These are phyloP conservation scores for Collichthys lucidus DNA, from an alignment of 2,113 vertebrate genomes.

Conservation along the genomic window DNA sequence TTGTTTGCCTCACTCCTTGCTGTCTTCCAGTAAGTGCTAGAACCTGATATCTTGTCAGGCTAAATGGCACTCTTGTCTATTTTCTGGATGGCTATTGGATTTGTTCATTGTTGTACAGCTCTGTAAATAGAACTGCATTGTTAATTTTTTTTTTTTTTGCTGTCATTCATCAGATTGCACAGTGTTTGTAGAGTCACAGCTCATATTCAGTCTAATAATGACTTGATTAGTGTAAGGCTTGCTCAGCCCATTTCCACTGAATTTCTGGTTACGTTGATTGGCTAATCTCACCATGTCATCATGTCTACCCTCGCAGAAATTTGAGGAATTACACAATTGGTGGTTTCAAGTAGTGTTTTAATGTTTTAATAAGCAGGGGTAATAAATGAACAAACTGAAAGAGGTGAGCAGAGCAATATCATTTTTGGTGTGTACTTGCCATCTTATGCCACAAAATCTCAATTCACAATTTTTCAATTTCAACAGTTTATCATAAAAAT, in stretches of 20 bases:
- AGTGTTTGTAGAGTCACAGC: background rate
- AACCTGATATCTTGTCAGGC: conserved; percentile 65
- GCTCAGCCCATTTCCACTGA: conserved; percentile 23
- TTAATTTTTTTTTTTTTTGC: background rate
- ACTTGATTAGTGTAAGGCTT: background rate
- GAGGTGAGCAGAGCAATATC: background rate
- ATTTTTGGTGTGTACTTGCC: background rate
- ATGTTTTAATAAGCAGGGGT: background rate
- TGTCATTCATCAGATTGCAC: conserved; percentile 12
- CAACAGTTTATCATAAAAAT: background rate
- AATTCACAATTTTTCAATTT: background rate
- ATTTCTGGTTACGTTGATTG: conserved; percentile 12
- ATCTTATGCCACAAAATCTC: background rate
- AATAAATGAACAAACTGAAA: background rate
- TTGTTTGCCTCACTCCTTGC: conserved; percentile 41
- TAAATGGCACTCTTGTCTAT: conserved; percentile 24
- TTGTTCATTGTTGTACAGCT: background rate
- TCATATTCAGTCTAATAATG: background rate
- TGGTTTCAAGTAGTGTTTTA: background rate
- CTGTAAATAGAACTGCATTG: conserved; percentile 18
- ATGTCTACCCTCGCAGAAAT: background rate
- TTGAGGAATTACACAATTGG: background rate
- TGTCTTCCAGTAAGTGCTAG: conserved; percentile 74
- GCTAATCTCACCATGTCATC: background rate
- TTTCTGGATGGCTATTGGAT: conserved; percentile 35